Base-by-base conservation (phyloP, 1,140 invertebrate genomes). In the Steinernema khuongi region DNA sequence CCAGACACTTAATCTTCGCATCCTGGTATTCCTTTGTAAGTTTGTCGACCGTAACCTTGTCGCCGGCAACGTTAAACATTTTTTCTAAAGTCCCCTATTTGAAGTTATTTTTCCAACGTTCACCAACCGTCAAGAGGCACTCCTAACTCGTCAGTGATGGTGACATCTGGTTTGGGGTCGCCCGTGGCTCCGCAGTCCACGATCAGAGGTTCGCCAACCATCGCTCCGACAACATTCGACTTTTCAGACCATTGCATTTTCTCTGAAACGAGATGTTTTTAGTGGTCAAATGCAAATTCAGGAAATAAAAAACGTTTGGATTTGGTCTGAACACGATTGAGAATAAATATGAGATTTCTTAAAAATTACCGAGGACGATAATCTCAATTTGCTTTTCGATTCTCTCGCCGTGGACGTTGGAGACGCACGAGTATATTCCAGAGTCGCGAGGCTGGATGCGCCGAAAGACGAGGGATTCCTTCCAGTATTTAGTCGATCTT, bases 181-280 rank as follows among this genome's bases (percentile, higher is more conserved):
- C 43, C 71, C 30, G 19, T 4, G 14, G 68, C 76, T 17, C 75
- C 69, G 33, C 76, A 78, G 68, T 78, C 76, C 31, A 78, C 44
- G 1, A 68, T 75, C 70, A 78, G 33, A 0, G 74, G 70, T 67
- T 76, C 76, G 33, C 76, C 74, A 18, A 73, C 71, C 50, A 78
- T 66, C 26, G 69, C 76, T 26, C 76, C 76, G 18, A 68, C 75
- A 1, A 68, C 44, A 26, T 68, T 69, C 1, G 60, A 32, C 22
- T 50, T 41, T n/a, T 76, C 70, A 1, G 32, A 50, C 76, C 76
- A 78, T 44, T 77, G 71, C 22, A 75, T 73, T 0, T 36, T 29
- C 32, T 78, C 76, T 78, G 71, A 29, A 67, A 67, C 41, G 28
- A 43, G 26, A 60, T 11, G 36, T 41, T n/a, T n/a, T 41, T 41